Evolutionary conservation across 2,888 invertebrate genomes (phyloP).

Genomic region (Oscheius sp.): DNA sequence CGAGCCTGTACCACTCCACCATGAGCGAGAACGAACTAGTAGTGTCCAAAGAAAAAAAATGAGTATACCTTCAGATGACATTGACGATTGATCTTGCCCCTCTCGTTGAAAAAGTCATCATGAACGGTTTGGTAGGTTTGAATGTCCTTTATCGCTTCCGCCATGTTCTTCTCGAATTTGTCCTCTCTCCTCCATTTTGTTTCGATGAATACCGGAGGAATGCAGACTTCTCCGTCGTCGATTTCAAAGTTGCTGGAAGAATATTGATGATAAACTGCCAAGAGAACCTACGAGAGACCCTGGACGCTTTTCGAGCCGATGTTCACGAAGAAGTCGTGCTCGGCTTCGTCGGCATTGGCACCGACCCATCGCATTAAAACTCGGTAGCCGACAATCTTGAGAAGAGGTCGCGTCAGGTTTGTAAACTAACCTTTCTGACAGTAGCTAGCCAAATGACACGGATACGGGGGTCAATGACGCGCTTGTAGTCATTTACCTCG

Average conservation of each 20-base stretch:
- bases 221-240: background rate
- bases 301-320: constrained; percentile 93
- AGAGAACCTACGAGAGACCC: background rate
- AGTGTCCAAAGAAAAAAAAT: too few species aligned
- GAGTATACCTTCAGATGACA: background rate
- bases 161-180: constrained; percentile 83
- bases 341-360: constrained; percentile 84
- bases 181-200: constrained; percentile 81
- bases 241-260: too few species aligned
- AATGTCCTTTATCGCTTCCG: background rate
- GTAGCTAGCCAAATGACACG: background rate
- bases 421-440: constrained; percentile 15
- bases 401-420: background rate
- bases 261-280: too few species aligned
- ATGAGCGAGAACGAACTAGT: too few species aligned
- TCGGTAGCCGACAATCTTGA: constrained; percentile 77
- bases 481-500: constrained; percentile 4
- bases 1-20: too few species aligned
- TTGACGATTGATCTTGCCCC: constrained; percentile 1
- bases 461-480: background rate
- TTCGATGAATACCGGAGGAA: constrained; percentile 20
- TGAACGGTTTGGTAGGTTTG: background rate
- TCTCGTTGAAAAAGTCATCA: background rate
- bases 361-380: constrained; percentile 85
- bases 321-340: constrained; percentile 96